A percentile compares a stretch with the other conserved stretches of the same genome.
phyloP scores from a whole-genome alignment of 2,888 invertebrate species.

The Gandaritis pyraliata region DNA sequence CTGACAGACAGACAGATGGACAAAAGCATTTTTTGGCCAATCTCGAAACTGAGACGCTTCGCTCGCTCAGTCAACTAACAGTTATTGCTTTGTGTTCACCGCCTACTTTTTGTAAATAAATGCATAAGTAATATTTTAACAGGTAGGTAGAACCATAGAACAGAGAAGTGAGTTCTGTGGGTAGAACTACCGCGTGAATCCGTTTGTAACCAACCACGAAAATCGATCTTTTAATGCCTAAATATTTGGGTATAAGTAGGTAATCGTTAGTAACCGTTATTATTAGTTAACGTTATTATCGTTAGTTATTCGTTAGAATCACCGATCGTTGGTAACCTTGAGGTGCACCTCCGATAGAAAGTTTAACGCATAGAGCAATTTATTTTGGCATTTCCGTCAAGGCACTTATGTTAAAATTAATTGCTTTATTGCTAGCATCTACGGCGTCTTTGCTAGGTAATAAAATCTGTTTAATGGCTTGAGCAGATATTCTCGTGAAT shows the following conservation, averaged over 20 bases:
- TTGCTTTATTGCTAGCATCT: constrained; percentile 24
- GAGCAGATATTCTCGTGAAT: constrained; percentile 7
- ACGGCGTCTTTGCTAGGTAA: constrained; percentile 3
- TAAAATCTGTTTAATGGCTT: constrained; percentile 14
- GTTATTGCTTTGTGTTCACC: too few species aligned
- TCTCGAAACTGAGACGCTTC: too few species aligned
- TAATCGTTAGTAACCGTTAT: constrained; percentile 17
- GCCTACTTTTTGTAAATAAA: too few species aligned
- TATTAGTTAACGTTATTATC: too few species aligned
- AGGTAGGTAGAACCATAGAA: too few species aligned
- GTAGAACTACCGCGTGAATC: background rate
- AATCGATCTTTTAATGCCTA: constrained; percentile 11
- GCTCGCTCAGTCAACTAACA: too few species aligned
- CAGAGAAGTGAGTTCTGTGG: too few species aligned
- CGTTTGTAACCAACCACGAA: constrained; percentile 9
- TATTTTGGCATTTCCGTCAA: constrained; percentile 25
- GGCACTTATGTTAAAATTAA: constrained; percentile 17
- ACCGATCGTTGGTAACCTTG: constrained; percentile 28
- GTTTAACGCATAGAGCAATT: constrained; percentile 24
- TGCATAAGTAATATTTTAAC: too few species aligned
- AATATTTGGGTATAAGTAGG: background rate
- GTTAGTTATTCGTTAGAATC: too few species aligned
- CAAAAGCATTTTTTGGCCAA: too few species aligned
- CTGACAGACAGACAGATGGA: too few species aligned
- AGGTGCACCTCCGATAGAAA: constrained; percentile 31